Base-by-base conservation (phyloP, 2,113 vertebrate genomes). In the Elachura formosa region DNA sequence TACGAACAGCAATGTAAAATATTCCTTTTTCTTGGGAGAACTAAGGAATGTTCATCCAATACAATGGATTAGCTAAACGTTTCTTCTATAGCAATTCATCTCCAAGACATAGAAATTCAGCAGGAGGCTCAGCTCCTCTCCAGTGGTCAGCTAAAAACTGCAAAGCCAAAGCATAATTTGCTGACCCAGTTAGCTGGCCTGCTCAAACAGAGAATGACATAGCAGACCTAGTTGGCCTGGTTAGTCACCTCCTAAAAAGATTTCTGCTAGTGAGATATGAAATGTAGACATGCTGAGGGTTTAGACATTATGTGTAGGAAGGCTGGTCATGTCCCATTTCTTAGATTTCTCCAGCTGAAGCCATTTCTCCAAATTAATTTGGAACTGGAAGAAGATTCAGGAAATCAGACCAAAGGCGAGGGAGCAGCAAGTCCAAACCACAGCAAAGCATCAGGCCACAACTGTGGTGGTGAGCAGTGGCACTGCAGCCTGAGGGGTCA, bases 11-110 rank as follows among this genome's bases (percentile, higher is more conserved):
- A 82, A 94, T 94, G 95, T 81, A 87, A 97, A 97, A 96, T 87
- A 91, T 59, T 93, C 90, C 94, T 49, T 95, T 96, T 96, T 95
- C 91, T 96, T 94, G 85, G 81, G 92, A 92, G 38, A 94, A 46
- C 62, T 87, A 68, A 94, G 82, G 43, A 88, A 56, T 58, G 17
- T 86, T 78, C 71, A 69, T 91, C 41, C 56, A 76, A 90, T 86
- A 82, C 43, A 81, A 84, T 48, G 52, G 40, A 73, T 72, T 79
- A 80, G 38, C n/a, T 78, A 68, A 84, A 45, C 8, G 7, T 48
- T 78, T 38, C 31, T 84, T 84, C 54, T 46, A 18, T 45, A 74
- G 31, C 33, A 66, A 76, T 61, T 87, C 3, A n/a, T 46, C 40
- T 91, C 24, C 68, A 74, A 77, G 68, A 52, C 34, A 29, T 0